Evolutionary conservation across 2,888 invertebrate genomes (phyloP).

Genomic region (Pammene fasciana): DNA sequence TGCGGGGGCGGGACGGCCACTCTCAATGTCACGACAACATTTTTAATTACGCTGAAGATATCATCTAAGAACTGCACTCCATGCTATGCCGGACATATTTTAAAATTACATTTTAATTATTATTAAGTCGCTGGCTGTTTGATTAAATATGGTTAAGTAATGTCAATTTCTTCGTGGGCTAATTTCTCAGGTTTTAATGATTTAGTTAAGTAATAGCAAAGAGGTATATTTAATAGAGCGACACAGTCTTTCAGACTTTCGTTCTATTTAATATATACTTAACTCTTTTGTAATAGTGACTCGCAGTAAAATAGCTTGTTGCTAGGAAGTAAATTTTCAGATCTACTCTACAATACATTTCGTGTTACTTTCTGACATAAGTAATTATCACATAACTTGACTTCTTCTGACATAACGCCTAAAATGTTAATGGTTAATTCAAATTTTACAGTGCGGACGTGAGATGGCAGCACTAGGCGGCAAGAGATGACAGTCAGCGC

Average conservation of each 20-base stretch:
- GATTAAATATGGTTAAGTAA: background rate
- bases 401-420: too few species aligned
- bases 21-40: conserved; percentile 84
- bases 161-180: background rate
- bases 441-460: background rate
- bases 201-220: too few species aligned
- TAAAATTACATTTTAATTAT: conserved; percentile 80
- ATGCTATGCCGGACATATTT: conserved; percentile 73
- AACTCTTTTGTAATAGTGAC: too few species aligned
- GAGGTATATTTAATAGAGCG: too few species aligned
- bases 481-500: conserved; percentile 47
- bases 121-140: conserved; percentile 49
- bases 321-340: too few species aligned
- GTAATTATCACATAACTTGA: too few species aligned
- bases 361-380: background rate
- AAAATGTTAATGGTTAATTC: background rate
- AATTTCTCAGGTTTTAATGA: background rate
- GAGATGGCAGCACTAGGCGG: conserved; percentile 21
- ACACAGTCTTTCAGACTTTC: too few species aligned
- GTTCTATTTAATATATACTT: too few species aligned
- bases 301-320: too few species aligned
- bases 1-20: conserved; percentile 77
- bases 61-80: conserved; percentile 78
- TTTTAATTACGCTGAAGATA: conserved; percentile 83
- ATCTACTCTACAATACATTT: too few species aligned